A percentile compares a stretch with the other conserved stretches of the same genome.
Conservation (phyloP, 2,113 vertebrate species). For the Bagarius yarrelli region DNA sequence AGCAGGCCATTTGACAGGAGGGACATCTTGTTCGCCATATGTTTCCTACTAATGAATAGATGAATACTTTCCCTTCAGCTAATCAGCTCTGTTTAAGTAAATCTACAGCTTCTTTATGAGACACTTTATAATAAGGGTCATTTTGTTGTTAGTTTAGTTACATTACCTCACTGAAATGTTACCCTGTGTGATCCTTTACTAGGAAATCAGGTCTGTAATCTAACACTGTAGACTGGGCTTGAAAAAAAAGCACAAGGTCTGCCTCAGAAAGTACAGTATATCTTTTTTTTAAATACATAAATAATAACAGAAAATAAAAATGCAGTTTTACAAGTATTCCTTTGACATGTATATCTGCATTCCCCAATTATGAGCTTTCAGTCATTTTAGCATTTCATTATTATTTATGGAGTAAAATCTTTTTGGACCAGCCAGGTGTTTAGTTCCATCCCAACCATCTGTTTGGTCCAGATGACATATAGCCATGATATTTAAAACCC, state of each 20-base stretch:
- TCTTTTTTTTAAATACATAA: background rate
- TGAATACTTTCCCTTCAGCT: background rate
- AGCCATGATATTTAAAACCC: conserved; percentile 56
- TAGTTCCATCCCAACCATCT: conserved; percentile 50
- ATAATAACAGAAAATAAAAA: background rate
- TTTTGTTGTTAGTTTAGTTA: conserved; percentile 26
- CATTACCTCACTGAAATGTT: conserved; percentile 32
- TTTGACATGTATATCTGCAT: background rate
- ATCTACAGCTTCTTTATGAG: background rate
- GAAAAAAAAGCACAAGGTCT: background rate
- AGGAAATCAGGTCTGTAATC: conserved; percentile 28
- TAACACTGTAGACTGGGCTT: conserved; percentile 22
- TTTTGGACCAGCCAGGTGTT: conserved; percentile 20
- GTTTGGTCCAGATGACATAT: conserved; percentile 58
- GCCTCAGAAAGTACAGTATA: background rate
- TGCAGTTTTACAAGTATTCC: background rate
- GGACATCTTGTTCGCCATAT: conserved; percentile 1
- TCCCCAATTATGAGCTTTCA: background rate
- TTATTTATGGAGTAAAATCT: conserved; percentile 28
- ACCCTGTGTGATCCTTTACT: conserved; percentile 16
- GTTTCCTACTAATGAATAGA: background rate
- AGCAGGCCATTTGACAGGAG: background rate
- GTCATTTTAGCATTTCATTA: background rate
- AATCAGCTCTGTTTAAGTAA: background rate
- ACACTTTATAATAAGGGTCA: conserved; percentile 22